Percentiles rank a stretch among this genome's conserved stretches.
Conservation (phyloP, 2,113 vertebrate species). For the Chloropsis hardwickii region DNA sequence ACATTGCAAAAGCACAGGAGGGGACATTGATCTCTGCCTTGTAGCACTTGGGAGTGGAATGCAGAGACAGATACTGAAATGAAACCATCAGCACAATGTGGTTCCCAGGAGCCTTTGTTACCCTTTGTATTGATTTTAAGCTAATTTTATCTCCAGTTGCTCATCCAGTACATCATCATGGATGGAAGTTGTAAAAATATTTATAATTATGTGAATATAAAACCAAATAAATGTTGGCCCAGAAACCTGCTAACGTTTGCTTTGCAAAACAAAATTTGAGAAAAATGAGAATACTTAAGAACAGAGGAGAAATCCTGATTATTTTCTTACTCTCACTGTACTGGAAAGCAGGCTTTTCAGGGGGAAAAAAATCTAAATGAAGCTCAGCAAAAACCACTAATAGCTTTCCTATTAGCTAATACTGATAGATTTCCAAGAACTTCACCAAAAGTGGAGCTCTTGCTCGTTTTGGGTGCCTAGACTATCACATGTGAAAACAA, state of each 20-base stretch:
- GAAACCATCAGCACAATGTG: neutral
- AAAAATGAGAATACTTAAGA: neutral
- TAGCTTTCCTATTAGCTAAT: neutral
- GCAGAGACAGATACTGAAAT: neutral
- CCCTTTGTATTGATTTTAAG: neutral
- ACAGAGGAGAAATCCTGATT: neutral
- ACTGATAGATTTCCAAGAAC: neutral
- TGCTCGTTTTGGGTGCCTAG: neutral
- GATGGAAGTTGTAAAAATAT: neutral
- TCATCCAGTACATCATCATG: neutral
- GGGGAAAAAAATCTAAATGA: neutral
- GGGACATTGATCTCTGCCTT: neutral
- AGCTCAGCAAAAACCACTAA: neutral
- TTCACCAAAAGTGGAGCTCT: neutral
- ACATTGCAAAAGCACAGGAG: neutral
- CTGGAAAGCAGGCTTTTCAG: neutral
- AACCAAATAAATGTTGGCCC: neutral
- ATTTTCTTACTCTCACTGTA: neutral
- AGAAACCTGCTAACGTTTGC: neutral
- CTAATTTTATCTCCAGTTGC: constrained; percentile 2
- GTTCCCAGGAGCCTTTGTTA: neutral
- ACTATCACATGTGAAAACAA: neutral
- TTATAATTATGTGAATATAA: neutral
- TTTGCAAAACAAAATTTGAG: neutral
- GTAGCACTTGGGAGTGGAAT: neutral